Conservation (phyloP, 2,888 invertebrate genomes). For the Steinernema scapterisci region DNA sequence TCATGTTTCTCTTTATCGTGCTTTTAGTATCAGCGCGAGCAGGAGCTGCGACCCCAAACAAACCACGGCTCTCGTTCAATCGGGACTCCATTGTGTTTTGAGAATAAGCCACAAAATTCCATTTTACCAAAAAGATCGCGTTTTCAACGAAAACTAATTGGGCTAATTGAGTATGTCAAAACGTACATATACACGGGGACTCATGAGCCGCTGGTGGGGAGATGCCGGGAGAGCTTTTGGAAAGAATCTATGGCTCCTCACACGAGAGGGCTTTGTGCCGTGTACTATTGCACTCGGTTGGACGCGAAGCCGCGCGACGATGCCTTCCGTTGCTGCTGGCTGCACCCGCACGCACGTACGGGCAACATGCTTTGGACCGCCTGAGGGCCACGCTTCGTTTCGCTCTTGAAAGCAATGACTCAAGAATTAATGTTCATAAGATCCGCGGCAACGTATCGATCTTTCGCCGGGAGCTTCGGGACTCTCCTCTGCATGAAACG, state of each 20-base stretch:
- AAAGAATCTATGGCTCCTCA: no score
- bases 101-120: no score
- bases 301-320: background rate
- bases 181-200: background rate
- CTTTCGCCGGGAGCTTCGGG: conserved; percentile 23
- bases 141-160: background rate
- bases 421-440: conserved; percentile 32
- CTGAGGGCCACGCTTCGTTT: conserved; percentile 21
- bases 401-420: conserved; percentile 24
- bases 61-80: no score
- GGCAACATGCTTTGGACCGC: conserved; percentile 2
- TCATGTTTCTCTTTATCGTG: no score
- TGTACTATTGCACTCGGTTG: background rate
- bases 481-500: conserved; percentile 19
- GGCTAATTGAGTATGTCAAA: background rate
- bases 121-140: background rate
- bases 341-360: background rate
- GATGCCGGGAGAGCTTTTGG: background rate
- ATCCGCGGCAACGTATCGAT: conserved; percentile 32
- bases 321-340: background rate
- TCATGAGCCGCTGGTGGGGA: background rate
- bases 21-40: no score
- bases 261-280: no score
- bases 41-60: no score
- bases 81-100: no score